Evolutionary conservation across 2,888 invertebrate species (phyloP), one percentile per base, ranked within the genome.

Genomic region (Eupithecia vulgata): DNA sequence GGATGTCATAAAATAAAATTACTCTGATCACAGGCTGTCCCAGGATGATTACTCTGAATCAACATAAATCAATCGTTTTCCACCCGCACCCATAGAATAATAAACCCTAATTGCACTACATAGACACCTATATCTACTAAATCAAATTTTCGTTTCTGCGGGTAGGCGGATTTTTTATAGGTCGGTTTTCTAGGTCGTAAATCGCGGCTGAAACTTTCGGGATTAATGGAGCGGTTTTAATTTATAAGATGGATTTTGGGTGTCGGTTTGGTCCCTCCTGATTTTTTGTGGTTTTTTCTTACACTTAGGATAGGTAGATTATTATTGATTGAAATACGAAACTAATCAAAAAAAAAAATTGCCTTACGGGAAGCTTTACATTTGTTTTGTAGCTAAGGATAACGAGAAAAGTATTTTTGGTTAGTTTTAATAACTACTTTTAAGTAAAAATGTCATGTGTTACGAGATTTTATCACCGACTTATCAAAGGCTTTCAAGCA

Each of bases 1-100:
- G 84, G 82, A 82, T 87, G 90, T 89, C 91, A 91, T 92, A 91
- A 92, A 92, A 90, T 84, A 87, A 88, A 89, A 90, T 90, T 88
- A 90, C 86, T 85, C 61, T 88, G 90, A 91, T 91, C 91, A 87
- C 88, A 87, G 85, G 80, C 87, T 85, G 87, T 85, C 84, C 81
- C 85, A 77, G 82, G 86, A 89, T 88, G 91, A 92, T 93, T 90
- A 90, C 90, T 85, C 80, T 84, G 89, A 92, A 94, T 93, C 90
- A 92, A 85, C 90, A 88, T 94, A 94, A 94, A 94, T 94, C 94
- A 93, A 83, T 85, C 92, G 91, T 90, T 85, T 48, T 67, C 37
- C 84, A 86, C 92, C 91, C 92, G 92, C 93, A 92, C 85, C 86
- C 83, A 81, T 80, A 30, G 30, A 40, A 65, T 40, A 65, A 37